Evolutionary conservation across 2,113 vertebrate species (phyloP).

Genomic region (Seriola rivoliana): DNA sequence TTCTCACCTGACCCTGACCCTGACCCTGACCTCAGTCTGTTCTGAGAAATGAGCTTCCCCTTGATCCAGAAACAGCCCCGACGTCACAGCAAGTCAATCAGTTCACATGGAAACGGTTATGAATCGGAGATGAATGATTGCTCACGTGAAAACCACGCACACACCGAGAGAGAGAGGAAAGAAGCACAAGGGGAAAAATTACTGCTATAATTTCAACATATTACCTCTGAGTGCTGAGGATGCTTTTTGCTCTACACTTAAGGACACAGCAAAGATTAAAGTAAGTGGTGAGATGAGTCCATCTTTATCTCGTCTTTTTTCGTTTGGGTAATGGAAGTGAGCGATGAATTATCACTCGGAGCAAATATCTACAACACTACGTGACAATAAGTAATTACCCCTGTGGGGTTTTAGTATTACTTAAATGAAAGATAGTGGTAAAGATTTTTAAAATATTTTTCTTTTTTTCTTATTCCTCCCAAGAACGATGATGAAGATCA

Average conservation of each 20-base stretch:
- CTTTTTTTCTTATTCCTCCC: no score
- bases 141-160: not conserved
- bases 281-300: no score
- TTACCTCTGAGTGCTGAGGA: not conserved
- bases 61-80: not conserved
- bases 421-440: no score
- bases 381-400: not conserved
- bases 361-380: not conserved
- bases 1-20: no score
- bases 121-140: constrained; percentile 1
- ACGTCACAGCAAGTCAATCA: not conserved
- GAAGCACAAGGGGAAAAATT: not conserved
- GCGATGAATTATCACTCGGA: not conserved
- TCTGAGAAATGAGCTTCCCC: constrained; percentile 5
- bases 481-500: no score
- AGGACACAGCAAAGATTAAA: no score
- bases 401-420: no score
- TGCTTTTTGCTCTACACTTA: not conserved
- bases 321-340: not conserved
- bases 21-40: not conserved
- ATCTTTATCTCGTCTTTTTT: no score
- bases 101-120: constrained; percentile 1
- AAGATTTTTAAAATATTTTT: no score
- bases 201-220: not conserved
- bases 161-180: not conserved